Evolutionary conservation across 2,888 invertebrate species (phyloP).

Genomic region (Mesorhabditis belari): DNA sequence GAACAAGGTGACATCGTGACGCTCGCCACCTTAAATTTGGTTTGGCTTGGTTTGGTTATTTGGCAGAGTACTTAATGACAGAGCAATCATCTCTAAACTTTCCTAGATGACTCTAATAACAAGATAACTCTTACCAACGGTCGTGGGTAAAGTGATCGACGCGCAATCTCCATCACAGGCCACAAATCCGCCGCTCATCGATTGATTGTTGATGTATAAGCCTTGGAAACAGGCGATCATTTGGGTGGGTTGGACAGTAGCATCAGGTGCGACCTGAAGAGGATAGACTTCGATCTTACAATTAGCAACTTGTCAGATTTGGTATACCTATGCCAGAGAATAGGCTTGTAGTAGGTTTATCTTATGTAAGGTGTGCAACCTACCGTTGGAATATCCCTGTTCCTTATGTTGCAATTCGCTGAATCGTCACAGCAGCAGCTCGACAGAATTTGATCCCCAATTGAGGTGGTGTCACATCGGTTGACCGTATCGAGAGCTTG

Average conservation of each 20-base stretch:
- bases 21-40: too few species aligned
- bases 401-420: neutral
- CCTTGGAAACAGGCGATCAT: neutral
- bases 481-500: neutral
- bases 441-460: neutral
- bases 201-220: neutral
- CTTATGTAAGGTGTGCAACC: too few species aligned
- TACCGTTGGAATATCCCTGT: neutral
- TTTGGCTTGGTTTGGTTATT: too few species aligned
- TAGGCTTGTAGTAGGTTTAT: too few species aligned
- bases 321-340: too few species aligned
- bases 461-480: neutral
- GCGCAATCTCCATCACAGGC: conserved; percentile 13
- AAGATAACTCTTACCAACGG: neutral
- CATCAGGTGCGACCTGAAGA: neutral
- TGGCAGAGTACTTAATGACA: too few species aligned
- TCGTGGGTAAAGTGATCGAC: conserved; percentile 7
- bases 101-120: neutral
- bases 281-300: too few species aligned
- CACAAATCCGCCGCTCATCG: neutral
- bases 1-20: conserved; percentile 3
- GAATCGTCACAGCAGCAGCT: neutral
- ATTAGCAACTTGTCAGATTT: too few species aligned
- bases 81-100: too few species aligned
- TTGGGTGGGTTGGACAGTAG: neutral